Evolutionary conservation across 2,797 vertebrate species (phyloP), one percentile per base, ranked within the genome.

Genomic region (Arrhamphus sclerolepis): DNA sequence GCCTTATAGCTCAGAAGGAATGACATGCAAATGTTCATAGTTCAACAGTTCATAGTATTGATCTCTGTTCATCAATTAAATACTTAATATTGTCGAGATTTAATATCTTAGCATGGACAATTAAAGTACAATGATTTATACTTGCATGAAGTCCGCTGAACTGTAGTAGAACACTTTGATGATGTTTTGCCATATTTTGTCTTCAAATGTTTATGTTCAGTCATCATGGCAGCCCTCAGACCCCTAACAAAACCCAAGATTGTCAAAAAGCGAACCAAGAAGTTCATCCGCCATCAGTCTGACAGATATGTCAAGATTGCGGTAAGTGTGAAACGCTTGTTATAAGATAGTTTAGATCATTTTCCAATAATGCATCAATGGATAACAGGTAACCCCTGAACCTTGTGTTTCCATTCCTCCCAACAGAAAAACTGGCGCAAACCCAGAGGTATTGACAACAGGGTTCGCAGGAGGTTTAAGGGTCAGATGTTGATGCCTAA

Each of bases 401-500:
- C n/a, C n/a, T n/a, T n/a, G 0, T 54, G 4, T 19, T 16, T 53
- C 34, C 34, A 3, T 28, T 8, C 54, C 4, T 54, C 0, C 16
- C 31, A 10, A 17, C 79, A 99, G 98, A 94, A 95, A 78, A 99
- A 98, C 93, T 99, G 97, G 97, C 94, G 97, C 29, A 99, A 99
- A 43, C 98, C 97, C 26, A 95, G 97, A 81, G 98, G 97, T 76
- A 99, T 99, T 5, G 98, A 99, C 83, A 99, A 99, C 91, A 92
- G 97, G 76, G 97, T 98, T 17, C 95, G 97, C 71, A 93, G 98
- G 82, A 93, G 96, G 63, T 98, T 99, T 89, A 99, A 99, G 92
- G 98, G 97, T 0, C 98, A 99, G 92, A 96, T 99, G 90, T 69
- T 98, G 90, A 99, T 99, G 98, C 97, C 98, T 65, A 99, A 97